These are phyloP conservation scores for Polyodon spathula DNA, from an alignment of 2,113 vertebrate species.

Conservation along the genomic window DNA sequence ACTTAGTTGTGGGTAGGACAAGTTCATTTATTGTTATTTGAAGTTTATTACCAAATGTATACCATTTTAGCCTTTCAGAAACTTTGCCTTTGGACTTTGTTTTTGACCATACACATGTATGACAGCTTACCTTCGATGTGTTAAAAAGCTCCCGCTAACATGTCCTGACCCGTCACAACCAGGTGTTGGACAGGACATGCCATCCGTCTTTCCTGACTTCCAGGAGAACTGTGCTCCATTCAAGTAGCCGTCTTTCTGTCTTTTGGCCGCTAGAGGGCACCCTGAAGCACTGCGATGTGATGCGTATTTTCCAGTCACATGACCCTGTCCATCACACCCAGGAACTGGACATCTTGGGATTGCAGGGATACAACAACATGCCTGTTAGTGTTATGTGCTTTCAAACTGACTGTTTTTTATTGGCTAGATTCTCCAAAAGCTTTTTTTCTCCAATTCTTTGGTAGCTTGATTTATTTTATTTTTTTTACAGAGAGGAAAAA, in stretches of 20 bases:
- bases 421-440: too few species aligned
- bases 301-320: conserved; percentile 94
- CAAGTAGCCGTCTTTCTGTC: conserved; percentile 94
- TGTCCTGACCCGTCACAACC: conserved; percentile 96
- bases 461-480: too few species aligned
- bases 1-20: too few species aligned
- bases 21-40: too few species aligned
- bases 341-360: conserved; percentile 86
- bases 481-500: too few species aligned
- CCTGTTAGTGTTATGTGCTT: background rate
- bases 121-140: conserved; percentile 83
- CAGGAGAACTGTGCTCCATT: conserved; percentile 96
- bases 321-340: conserved; percentile 93
- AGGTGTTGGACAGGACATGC: conserved; percentile 95
- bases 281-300: conserved; percentile 96
- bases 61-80: too few species aligned
- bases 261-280: conserved; percentile 90
- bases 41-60: too few species aligned
- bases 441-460: too few species aligned
- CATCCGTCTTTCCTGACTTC: conserved; percentile 97
- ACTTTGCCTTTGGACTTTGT: background rate
- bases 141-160: conserved; percentile 96
- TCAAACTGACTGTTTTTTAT: too few species aligned
- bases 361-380: conserved; percentile 3
- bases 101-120: background rate